Evolutionary conservation across 2,797 vertebrate genomes (phyloP), one percentile per base, ranked within the genome.

Genomic region (Stomatorhinus walkeri): DNA sequence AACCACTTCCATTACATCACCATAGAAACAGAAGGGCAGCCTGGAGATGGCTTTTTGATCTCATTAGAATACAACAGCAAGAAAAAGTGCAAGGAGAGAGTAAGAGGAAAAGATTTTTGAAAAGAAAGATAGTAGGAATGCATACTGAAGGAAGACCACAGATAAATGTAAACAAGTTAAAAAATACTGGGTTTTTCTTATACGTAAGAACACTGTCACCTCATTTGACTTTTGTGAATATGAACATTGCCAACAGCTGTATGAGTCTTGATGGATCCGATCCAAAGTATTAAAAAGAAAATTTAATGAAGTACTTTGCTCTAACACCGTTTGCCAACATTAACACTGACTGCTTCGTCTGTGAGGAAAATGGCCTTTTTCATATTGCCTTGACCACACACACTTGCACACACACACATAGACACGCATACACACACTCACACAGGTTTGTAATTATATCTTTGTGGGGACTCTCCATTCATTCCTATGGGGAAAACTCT

Each of bases 11-110:
- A 93, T 93, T 94, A 93, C 91, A 93, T 97, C 94, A 89, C 96
- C 96, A 97, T 97, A 96, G 96, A 96, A 96, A 97, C 96, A 94
- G 93, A 76, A 88, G 88, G 88, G 49, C 28, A 43, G 88, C 51
- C 19, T 76, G 24, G 90, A 95, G 92, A 92, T 84, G 94, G 91
- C 93, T 94, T 92, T 36, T 87, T 91, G 91, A 91, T 95, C 94
- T 95, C 91, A 93, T 94, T 91, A 91, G 92, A 93, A 59, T 88
- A 40, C 88, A 92, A 92, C 92, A 91, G 91, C 88, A 83, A 90
- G 88, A 92, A 88, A 88, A 93, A 36, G 19, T 88, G 90, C 85
- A 49, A 68, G 76, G 51, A 76, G 22, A 7, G 52, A 88, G 52
- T 68, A 19, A 87, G 54, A 87, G 84, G 90, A 87, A 88, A 90